Percentiles rank a stretch among this genome's conserved stretches.
Evolutionary conservation across 2,113 vertebrate genomes (phyloP).

Genomic region (Nanorana parkeri): DNA sequence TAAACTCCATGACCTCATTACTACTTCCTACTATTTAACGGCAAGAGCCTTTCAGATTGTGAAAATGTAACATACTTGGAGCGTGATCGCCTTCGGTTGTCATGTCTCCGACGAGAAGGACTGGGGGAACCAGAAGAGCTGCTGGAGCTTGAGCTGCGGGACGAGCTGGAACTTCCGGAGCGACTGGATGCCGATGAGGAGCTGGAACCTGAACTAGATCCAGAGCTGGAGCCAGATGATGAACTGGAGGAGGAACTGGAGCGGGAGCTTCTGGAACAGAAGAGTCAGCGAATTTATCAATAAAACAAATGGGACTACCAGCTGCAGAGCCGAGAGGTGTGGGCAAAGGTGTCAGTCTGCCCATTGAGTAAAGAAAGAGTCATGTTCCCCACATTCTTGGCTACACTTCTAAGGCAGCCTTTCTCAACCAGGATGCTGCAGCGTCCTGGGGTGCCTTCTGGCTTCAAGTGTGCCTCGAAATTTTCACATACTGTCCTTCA

Average conservation of each 20-base stretch:
- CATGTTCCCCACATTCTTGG: no score
- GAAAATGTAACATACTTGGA: conserved; percentile 79
- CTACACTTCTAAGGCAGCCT: no score
- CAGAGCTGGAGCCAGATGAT: conserved; percentile 93
- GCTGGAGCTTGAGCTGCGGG: conserved; percentile 92
- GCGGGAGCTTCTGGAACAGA: conserved; percentile 68
- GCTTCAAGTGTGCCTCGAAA: no score
- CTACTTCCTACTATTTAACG: no score
- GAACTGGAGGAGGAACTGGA: conserved; percentile 94
- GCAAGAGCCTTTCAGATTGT: no score
- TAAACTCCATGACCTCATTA: no score
- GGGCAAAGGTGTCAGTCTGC: no score
- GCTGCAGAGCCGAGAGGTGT: neutral
- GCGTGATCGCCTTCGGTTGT: conserved; percentile 90
- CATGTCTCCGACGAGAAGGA: conserved; percentile 87
- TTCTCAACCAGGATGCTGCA: no score
- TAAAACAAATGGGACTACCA: neutral
- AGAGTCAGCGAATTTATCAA: neutral
- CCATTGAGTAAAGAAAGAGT: no score
- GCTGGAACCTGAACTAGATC: conserved; percentile 95
- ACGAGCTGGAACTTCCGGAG: conserved; percentile 92
- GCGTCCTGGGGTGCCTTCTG: no score
- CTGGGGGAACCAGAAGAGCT: conserved; percentile 94
- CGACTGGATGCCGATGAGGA: conserved; percentile 93
- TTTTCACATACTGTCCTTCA: no score